Conservation (phyloP, 1,140 invertebrate species). For the Hormaphis cornu region DNA sequence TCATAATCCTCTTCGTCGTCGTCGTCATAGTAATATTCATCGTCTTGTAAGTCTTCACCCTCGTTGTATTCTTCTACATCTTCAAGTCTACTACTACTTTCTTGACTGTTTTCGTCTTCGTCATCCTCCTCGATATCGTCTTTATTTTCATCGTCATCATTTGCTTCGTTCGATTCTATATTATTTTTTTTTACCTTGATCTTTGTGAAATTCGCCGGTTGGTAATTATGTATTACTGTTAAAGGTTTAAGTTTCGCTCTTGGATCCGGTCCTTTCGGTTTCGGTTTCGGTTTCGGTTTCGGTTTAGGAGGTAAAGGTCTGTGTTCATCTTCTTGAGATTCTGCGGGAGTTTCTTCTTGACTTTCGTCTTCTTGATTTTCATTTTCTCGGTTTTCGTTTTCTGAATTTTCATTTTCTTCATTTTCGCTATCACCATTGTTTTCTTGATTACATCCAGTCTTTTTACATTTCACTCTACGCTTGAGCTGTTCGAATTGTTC, state of each 20-base stretch:
- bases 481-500: slow-evolving; percentile 32
- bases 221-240: slow-evolving; percentile 24
- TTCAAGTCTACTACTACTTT: slow-evolving; percentile 4
- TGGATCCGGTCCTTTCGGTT: not conserved
- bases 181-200: not conserved
- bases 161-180: not conserved
- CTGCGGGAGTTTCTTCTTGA: slow-evolving; percentile 20
- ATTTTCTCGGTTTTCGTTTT: slow-evolving; percentile 40
- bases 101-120: slow-evolving; percentile 13
- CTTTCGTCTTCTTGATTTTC: slow-evolving; percentile 18
- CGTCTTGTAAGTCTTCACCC: slow-evolving; percentile 7
- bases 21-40: slow-evolving; percentile 34
- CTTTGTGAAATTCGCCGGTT: slow-evolving; percentile 32
- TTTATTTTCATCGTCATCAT: not conserved
- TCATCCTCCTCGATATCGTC: not conserved
- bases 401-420: slow-evolving; percentile 46
- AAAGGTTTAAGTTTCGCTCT: slow-evolving; percentile 7
- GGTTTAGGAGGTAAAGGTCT: slow-evolving; percentile 4
- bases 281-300: slow-evolving; percentile 9
- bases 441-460: not conserved
- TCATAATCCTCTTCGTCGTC: slow-evolving; percentile 33
- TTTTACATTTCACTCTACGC: not conserved
- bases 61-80: slow-evolving; percentile 7
- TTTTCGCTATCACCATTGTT: slow-evolving; percentile 34
- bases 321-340: slow-evolving; percentile 16